These are phyloP conservation scores for Polypedilum pembai DNA, from an alignment of 1,140 invertebrate genomes.

Conservation along the genomic window DNA sequence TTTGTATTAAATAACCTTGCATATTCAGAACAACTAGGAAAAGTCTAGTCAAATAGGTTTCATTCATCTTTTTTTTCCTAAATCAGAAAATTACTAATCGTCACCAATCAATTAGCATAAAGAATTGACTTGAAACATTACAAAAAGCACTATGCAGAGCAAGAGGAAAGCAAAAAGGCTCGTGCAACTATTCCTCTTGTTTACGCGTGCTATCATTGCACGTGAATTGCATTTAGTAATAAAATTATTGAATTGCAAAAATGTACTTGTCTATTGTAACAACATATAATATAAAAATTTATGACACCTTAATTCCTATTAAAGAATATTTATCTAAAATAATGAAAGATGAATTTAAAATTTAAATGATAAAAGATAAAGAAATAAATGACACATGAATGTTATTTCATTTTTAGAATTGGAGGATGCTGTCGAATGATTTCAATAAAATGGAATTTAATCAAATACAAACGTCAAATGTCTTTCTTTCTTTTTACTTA, in stretches of 20 bases:
- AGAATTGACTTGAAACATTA: background rate
- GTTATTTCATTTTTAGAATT: conserved; percentile 4
- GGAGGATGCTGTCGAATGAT: background rate
- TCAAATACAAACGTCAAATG: background rate
- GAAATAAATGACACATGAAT: background rate
- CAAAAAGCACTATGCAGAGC: background rate
- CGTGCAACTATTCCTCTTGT: background rate
- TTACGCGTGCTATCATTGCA: background rate
- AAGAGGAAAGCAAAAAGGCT: conserved; percentile 17
- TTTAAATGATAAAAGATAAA: background rate
- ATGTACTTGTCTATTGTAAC: background rate
- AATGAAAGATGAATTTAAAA: background rate
- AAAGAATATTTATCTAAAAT: conserved; percentile 1
- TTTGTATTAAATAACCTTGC: background rate
- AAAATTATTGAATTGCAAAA: background rate
- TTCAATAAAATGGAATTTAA: conserved; percentile 10
- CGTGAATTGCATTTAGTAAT: background rate
- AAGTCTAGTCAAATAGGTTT: background rate
- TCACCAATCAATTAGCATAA: background rate
- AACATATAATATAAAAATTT: conserved; percentile 7
- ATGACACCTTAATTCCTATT: background rate
- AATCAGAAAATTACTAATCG: background rate
- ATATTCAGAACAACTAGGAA: background rate
- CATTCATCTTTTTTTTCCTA: background rate
- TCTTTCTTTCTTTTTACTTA: background rate